Conservation (phyloP, 2,113 vertebrate genomes). For the Psittacus erithacus region DNA sequence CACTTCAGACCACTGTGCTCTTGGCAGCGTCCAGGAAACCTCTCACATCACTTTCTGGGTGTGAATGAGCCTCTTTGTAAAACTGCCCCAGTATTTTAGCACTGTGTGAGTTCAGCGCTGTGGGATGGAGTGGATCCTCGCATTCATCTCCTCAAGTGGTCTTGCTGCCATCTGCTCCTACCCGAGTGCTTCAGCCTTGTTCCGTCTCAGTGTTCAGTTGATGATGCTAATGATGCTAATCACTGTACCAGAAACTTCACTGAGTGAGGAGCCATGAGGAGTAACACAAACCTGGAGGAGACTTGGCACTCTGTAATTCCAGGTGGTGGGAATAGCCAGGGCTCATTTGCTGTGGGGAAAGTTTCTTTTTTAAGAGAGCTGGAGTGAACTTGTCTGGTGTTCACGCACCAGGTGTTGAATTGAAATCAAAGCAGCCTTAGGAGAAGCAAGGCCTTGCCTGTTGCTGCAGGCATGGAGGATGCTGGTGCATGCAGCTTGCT, state of each 20-base stretch:
- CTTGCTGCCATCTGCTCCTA: constrained; percentile 40
- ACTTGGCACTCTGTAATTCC: not conserved
- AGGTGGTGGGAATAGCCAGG: not conserved
- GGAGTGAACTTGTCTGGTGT: not conserved
- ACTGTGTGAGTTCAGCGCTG: not conserved
- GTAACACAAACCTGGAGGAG: not conserved
- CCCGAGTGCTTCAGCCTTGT: constrained; percentile 19
- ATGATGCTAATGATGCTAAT: constrained; percentile 46
- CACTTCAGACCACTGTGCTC: not conserved
- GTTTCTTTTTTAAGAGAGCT: not conserved
- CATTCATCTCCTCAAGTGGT: constrained; percentile 48
- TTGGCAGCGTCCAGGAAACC: not conserved
- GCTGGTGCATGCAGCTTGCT: not conserved
- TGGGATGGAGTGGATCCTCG: constrained; percentile 7
- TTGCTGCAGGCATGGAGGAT: not conserved
- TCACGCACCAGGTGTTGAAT: not conserved
- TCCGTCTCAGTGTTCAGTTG: not conserved
- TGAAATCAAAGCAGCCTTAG: not conserved
- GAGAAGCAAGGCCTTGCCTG: not conserved
- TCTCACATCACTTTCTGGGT: not conserved
- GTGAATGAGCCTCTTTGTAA: not conserved
- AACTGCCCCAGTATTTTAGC: constrained; percentile 29
- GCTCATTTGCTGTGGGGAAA: not conserved
- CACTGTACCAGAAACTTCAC: constrained; percentile 25
- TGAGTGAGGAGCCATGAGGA: not conserved